phyloP scores from a whole-genome alignment of 2,113 vertebrate species.

The Castor canadensis region DNA sequence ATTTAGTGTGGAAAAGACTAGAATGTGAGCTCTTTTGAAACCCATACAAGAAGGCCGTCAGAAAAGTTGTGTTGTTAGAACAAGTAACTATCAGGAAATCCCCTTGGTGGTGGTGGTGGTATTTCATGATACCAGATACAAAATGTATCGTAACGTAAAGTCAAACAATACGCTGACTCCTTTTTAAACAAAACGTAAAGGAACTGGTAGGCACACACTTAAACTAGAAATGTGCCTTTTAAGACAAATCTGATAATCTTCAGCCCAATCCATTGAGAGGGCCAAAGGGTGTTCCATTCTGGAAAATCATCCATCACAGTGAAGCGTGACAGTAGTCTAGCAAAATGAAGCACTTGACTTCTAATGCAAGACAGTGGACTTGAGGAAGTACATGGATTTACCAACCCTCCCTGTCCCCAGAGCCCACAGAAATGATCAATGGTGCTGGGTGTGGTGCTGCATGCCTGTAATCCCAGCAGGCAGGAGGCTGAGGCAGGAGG shows the following conservation, averaged over 20 bases:
- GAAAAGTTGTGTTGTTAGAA: constrained; percentile 51
- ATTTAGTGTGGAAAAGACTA: constrained; percentile 63
- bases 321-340: not conserved
- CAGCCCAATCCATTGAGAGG: not conserved
- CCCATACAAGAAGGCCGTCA: constrained; percentile 32
- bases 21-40: constrained; percentile 69
- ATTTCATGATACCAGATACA: not conserved
- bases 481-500: too few species aligned
- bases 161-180: not conserved
- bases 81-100: constrained; percentile 50
- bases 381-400: not conserved
- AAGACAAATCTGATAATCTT: constrained; percentile 10
- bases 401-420: not conserved
- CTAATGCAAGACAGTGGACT: not conserved
- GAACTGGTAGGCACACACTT: not conserved
- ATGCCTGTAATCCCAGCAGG: too few species aligned
- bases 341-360: constrained; percentile 8
- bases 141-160: not conserved
- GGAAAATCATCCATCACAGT: not conserved
- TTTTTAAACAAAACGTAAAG: constrained; percentile 25
- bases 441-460: too few species aligned
- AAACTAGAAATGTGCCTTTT: not conserved
- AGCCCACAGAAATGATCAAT: not conserved
- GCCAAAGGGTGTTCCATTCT: not conserved
- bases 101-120: not conserved